Evolutionary conservation across 2,113 vertebrate genomes (phyloP).

Genomic region (Chionodraco myersi): DNA sequence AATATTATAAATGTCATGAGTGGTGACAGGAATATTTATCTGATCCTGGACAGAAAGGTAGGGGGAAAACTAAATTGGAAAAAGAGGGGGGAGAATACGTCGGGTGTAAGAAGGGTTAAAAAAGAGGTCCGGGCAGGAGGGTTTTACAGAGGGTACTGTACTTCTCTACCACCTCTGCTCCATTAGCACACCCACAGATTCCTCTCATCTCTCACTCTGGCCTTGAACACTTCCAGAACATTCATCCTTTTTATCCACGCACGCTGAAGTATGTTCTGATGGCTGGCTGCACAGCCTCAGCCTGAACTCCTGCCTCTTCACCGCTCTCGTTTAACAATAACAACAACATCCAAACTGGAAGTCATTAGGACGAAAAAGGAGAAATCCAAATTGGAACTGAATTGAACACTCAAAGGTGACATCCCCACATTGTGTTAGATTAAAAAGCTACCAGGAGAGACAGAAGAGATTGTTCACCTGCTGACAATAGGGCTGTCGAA

Average conservation of each 20-base stretch:
- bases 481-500: slow-evolving; percentile 25
- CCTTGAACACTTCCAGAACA: slow-evolving; percentile 70
- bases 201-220: slow-evolving; percentile 61
- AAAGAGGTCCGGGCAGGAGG: slow-evolving; percentile 46
- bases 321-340: slow-evolving; percentile 41
- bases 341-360: slow-evolving; percentile 43
- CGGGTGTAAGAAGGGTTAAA: slow-evolving; percentile 14
- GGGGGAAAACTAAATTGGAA: background rate
- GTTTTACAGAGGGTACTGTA: slow-evolving; percentile 36
- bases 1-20: slow-evolving; percentile 32
- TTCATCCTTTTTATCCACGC: slow-evolving; percentile 56
- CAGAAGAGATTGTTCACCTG: slow-evolving; percentile 19
- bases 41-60: slow-evolving; percentile 16
- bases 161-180: slow-evolving; percentile 50
- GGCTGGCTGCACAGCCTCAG: slow-evolving; percentile 39
- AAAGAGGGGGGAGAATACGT: slow-evolving; percentile 23
- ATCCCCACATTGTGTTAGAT: slow-evolving; percentile 45
- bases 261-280: slow-evolving; percentile 65
- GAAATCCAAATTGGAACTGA: slow-evolving; percentile 35
- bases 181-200: slow-evolving; percentile 77
- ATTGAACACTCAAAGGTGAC: slow-evolving; percentile 43
- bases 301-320: slow-evolving; percentile 48
- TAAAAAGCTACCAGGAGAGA: slow-evolving; percentile 34
- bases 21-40: slow-evolving; percentile 58
- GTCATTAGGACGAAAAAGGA: slow-evolving; percentile 32